phyloP scores from a whole-genome alignment of 2,797 vertebrate genomes.

The Nannoperca australis region DNA sequence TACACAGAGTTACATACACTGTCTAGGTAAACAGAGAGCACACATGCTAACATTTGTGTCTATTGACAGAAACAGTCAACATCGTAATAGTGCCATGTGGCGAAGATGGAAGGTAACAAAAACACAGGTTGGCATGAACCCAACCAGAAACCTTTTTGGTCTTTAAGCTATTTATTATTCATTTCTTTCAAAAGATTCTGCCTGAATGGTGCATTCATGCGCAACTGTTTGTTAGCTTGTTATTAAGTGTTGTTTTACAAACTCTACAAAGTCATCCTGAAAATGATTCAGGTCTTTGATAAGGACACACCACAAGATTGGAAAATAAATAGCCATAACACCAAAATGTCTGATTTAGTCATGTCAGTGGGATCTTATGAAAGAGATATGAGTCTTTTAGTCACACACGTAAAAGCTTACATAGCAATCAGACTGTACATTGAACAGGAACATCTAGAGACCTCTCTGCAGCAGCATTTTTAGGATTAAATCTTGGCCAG shows the following conservation, averaged over 20 bases:
- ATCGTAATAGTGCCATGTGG: neutral
- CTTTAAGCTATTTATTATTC: neutral
- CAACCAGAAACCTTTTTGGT: neutral
- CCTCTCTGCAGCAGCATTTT: neutral
- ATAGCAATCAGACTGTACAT: neutral
- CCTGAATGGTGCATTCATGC: neutral
- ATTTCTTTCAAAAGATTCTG: neutral
- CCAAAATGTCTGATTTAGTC: neutral
- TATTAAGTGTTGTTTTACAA: neutral
- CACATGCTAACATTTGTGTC: constrained; percentile 1
- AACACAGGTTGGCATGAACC: too few relatives aligned
- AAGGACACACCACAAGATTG: neutral
- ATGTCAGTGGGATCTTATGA: neutral
- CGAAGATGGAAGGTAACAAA: neutral
- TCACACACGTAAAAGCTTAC: constrained; percentile 3
- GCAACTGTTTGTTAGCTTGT: neutral
- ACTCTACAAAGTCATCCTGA: neutral
- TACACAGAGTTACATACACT: neutral
- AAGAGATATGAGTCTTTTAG: neutral
- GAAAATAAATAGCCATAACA: neutral
- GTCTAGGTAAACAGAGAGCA: neutral
- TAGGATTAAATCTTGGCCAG: neutral
- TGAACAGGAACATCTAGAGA: neutral
- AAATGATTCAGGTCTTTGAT: neutral
- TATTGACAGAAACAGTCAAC: neutral